phyloP scores from a whole-genome alignment of 2,797 vertebrate genomes.

The Poecile montanus region DNA sequence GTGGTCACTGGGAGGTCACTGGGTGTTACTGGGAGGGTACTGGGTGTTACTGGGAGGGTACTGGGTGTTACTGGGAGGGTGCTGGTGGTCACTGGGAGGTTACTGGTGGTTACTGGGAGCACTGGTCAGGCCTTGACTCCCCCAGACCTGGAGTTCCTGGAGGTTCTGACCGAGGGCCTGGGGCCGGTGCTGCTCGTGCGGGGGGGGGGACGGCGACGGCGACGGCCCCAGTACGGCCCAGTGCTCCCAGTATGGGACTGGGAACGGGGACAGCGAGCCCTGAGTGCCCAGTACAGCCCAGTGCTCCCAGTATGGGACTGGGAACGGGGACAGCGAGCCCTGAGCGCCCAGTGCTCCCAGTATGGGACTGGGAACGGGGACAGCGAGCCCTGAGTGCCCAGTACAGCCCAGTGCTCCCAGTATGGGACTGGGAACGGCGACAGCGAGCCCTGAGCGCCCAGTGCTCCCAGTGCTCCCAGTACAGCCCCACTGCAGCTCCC shows the following conservation, averaged over 20 bases:
- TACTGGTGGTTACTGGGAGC: not conserved
- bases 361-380: not conserved
- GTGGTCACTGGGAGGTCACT: too few species aligned
- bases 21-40: too few species aligned
- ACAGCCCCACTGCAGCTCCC: too few species aligned
- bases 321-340: not conserved
- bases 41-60: too few species aligned
- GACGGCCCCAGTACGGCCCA: not conserved
- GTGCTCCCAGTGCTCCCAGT: too few species aligned
- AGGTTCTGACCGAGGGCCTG: not conserved
- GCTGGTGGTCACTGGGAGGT: not conserved
- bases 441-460: too few species aligned
- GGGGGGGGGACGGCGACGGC: not conserved
- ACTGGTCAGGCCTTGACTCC: not conserved
- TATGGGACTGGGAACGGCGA: too few species aligned
- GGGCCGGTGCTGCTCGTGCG: not conserved
- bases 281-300: not conserved
- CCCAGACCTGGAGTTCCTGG: not conserved
- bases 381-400: not conserved
- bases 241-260: not conserved
- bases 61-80: not conserved
- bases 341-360: not conserved
- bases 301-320: not conserved
- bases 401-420: not conserved
- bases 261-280: too few species aligned